These are phyloP conservation scores for Acanthosepion esculentum DNA, from an alignment of 2,888 invertebrate genomes.

Conservation along the genomic window DNA sequence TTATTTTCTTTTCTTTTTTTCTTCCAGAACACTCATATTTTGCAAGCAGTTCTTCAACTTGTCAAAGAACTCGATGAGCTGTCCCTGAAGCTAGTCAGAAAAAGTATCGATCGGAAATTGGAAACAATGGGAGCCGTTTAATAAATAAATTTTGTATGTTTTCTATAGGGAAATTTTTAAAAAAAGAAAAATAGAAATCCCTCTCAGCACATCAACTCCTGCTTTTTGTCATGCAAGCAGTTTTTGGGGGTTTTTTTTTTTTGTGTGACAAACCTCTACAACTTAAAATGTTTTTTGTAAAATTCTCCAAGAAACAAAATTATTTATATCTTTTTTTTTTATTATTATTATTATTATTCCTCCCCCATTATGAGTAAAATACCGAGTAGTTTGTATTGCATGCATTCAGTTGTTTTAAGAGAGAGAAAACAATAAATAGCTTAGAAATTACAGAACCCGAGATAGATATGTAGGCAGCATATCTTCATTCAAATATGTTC, in stretches of 20 bases:
- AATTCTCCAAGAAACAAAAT: not conserved
- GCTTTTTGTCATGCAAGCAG: no score
- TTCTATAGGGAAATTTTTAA: not conserved
- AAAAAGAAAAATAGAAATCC: no score
- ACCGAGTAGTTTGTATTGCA: no score
- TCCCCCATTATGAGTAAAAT: no score
- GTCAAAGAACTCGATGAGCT: slow-evolving; percentile 69
- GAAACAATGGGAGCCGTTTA: slow-evolving; percentile 49
- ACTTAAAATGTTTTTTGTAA: not conserved
- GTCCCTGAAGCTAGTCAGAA: slow-evolving; percentile 65
- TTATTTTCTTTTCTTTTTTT: slow-evolving; percentile 41
- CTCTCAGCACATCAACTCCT: not conserved
- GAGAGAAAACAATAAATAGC: no score
- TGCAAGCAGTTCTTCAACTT: slow-evolving; percentile 69
- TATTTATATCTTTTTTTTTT: no score
- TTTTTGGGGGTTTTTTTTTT: no score
- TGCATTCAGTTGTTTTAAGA: no score
- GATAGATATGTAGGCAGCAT: no score
- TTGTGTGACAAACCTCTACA: not conserved
- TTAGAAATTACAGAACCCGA: no score
- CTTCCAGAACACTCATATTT: slow-evolving; percentile 70
- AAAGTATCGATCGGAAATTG: slow-evolving; percentile 58
- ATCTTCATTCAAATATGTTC: no score
- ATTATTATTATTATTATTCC: no score
- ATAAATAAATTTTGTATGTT: not conserved